Evolutionary conservation across 2,888 invertebrate genomes (phyloP).

Genomic region (Ctenicera cuprea): DNA sequence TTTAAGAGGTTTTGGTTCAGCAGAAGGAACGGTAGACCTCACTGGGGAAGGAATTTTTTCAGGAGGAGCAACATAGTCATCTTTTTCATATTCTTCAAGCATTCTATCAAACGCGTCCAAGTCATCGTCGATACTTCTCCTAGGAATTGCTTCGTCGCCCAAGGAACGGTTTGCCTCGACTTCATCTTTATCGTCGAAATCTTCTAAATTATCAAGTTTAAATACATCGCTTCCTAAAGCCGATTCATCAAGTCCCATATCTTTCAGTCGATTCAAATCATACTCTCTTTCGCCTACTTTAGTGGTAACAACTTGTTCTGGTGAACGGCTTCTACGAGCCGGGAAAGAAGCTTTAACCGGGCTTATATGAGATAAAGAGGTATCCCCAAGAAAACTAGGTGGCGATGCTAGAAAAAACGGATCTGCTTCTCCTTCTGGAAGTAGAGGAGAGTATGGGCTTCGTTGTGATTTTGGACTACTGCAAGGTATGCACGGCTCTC

Average conservation of each 20-base stretch:
- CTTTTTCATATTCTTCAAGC: slow-evolving; percentile 30
- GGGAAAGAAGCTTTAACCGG: too few species aligned
- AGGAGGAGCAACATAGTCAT: slow-evolving; percentile 2
- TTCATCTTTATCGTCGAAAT: too few species aligned
- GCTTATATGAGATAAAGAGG: neutral
- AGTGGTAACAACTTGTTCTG: neutral
- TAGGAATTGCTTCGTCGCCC: neutral
- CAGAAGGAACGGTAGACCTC: neutral
- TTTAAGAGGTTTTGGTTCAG: neutral
- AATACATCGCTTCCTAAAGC: too few species aligned
- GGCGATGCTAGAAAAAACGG: slow-evolving; percentile 19
- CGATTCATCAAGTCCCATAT: slow-evolving; percentile 7
- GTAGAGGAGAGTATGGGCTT: neutral
- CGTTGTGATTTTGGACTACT: neutral
- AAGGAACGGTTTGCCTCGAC: too few species aligned
- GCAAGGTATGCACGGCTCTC: neutral
- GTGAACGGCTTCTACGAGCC: neutral
- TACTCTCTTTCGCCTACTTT: neutral
- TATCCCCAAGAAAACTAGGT: neutral
- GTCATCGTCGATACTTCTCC: neutral
- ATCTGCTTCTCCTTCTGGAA: slow-evolving; percentile 2
- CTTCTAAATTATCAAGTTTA: too few species aligned
- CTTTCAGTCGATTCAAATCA: slow-evolving; percentile 1
- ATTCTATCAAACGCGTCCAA: slow-evolving; percentile 36
- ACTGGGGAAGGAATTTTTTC: neutral